phyloP scores from a whole-genome alignment of 2,113 vertebrate species.

The Nanorana parkeri region DNA sequence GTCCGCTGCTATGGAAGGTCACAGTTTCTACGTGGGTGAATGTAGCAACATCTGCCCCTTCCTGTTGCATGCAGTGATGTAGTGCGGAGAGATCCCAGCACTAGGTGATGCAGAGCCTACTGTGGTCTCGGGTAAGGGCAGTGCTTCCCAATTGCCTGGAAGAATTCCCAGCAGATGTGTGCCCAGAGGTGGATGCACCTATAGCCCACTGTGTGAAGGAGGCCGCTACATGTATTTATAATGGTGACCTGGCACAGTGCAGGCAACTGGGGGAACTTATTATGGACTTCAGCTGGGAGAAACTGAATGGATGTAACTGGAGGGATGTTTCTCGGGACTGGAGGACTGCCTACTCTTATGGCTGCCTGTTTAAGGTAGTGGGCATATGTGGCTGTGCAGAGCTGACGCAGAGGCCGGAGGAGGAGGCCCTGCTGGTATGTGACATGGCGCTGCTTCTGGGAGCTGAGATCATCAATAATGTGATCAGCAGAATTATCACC shows the following conservation, averaged over 20 bases:
- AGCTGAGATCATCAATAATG: conserved; percentile 77
- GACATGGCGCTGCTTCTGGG: conserved; percentile 94
- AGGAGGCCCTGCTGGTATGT: conserved; percentile 79
- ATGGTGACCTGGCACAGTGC: not conserved
- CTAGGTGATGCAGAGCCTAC: not conserved
- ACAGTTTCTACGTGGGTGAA: no score
- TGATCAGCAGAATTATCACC: conserved; percentile 73
- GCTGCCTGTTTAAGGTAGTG: conserved; percentile 84
- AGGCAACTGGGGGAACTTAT: conserved; percentile 72
- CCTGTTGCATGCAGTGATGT: not conserved
- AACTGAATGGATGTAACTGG: conserved; percentile 85
- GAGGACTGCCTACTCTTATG: conserved; percentile 83
- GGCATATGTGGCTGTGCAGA: conserved; percentile 70
- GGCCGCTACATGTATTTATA: conserved; percentile 72
- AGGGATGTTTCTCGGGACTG: conserved; percentile 82
- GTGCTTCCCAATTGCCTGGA: conserved; percentile 71
- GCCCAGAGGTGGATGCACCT: conserved; percentile 71
- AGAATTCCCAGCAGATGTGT: conserved; percentile 70
- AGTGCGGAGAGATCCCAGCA: not conserved
- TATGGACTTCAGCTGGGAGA: conserved; percentile 88
- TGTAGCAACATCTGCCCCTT: no score
- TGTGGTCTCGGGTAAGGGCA: conserved; percentile 69
- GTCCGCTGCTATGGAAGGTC: no score
- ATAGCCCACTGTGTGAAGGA: conserved; percentile 67
- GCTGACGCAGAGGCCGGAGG: conserved; percentile 40